Conservation (phyloP, 1,140 invertebrate genomes). For the Dolichoris vasculosae region DNA sequence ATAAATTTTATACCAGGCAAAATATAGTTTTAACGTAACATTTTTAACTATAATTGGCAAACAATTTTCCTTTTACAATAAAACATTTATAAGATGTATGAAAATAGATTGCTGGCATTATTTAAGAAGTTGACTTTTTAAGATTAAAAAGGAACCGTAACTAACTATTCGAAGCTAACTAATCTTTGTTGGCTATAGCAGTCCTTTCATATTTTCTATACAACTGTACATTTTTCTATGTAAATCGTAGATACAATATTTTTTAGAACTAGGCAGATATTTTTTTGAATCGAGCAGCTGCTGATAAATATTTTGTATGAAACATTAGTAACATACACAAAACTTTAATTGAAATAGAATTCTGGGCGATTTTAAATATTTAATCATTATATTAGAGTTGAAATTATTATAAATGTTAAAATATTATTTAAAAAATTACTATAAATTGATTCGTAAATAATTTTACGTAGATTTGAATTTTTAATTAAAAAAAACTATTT, state of each 20-base stretch:
- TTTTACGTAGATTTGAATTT: too few relatives aligned
- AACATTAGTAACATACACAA: background rate
- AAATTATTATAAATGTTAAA: background rate
- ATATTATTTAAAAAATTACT: too few relatives aligned
- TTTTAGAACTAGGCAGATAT: conserved; percentile 35
- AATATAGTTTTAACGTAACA: conserved; percentile 20
- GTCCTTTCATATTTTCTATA: conserved; percentile 49
- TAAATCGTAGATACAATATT: conserved; percentile 40
- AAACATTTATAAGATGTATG: background rate
- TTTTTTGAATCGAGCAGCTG: conserved; percentile 26
- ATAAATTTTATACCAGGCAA: background rate
- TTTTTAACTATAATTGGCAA: conserved; percentile 37
- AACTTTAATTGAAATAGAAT: background rate
- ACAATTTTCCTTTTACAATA: conserved; percentile 11
- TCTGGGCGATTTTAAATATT: background rate
- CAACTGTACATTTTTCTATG: conserved; percentile 43
- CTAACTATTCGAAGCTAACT: background rate
- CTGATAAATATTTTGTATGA: background rate
- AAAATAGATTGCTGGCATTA: conserved; percentile 1
- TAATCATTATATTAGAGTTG: background rate
- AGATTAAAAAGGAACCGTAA: conserved; percentile 44
- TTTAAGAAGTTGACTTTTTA: conserved; percentile 38
- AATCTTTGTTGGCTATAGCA: conserved; percentile 31
- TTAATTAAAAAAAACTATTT: too few relatives aligned
- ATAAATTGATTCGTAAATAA: too few relatives aligned